phyloP scores from a whole-genome alignment of 2,113 vertebrate species.

The Hemibagrus wyckioides region DNA sequence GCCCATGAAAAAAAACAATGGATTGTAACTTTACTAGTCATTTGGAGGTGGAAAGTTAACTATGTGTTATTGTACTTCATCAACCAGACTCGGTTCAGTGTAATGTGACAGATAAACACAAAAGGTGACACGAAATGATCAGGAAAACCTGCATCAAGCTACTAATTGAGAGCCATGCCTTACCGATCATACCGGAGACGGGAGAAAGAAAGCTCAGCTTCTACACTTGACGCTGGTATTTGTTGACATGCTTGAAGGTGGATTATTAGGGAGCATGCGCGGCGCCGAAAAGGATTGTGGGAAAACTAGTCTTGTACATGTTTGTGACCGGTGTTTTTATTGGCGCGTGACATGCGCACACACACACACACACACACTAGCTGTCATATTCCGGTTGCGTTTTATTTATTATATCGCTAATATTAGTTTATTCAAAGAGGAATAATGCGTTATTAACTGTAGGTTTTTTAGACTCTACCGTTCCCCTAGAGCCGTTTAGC shows the following conservation, averaged over 20 bases:
- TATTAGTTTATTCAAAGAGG: neutral
- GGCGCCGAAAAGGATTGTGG: slow-evolving; percentile 42
- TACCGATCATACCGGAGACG: slow-evolving; percentile 58
- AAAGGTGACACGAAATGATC: neutral
- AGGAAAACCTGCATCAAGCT: neutral
- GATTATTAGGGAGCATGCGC: slow-evolving; percentile 15
- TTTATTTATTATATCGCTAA: neutral
- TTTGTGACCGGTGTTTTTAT: neutral
- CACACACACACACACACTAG: neutral
- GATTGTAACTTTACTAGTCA: no score
- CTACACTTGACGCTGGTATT: slow-evolving; percentile 27
- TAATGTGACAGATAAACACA: neutral
- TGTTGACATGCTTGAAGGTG: slow-evolving; percentile 31
- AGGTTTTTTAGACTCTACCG: neutral
- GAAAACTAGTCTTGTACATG: slow-evolving; percentile 47
- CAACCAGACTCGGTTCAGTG: neutral
- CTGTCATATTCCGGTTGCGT: neutral
- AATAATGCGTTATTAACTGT: no score
- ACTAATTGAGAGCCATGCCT: neutral
- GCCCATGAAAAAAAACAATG: neutral
- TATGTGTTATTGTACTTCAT: neutral
- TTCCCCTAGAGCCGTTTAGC: neutral
- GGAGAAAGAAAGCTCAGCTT: neutral
- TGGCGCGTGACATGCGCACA: neutral
- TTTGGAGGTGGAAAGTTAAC: neutral